Percentiles rank a stretch among this genome's conserved stretches.
These are phyloP conservation scores for Stegana nigrithorax DNA, from an alignment of 2,888 invertebrate species.

Conservation along the genomic window DNA sequence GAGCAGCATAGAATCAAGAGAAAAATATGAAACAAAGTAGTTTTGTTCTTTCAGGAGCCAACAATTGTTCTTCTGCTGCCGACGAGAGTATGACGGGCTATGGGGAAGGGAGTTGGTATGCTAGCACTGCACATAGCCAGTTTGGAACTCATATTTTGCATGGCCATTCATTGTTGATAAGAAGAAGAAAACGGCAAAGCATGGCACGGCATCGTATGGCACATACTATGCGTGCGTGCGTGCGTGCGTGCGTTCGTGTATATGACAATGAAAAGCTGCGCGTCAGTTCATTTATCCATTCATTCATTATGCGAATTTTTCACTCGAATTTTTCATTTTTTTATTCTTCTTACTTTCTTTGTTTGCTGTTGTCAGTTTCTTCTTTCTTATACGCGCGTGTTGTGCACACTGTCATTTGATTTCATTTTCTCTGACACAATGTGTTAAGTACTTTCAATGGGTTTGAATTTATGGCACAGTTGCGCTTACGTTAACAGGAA, in stretches of 20 bases:
- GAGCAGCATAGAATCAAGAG: neutral
- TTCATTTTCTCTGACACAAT: neutral
- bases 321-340: too few species aligned
- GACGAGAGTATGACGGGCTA: neutral
- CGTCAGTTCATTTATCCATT: neutral
- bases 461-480: too few species aligned
- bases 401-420: constrained; percentile 10
- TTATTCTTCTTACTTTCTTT: too few species aligned
- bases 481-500: too few species aligned
- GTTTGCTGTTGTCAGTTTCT: neutral
- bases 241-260: constrained; percentile 27
- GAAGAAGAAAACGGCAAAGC: too few species aligned
- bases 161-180: constrained; percentile 19
- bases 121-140: neutral
- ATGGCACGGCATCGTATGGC: too few species aligned
- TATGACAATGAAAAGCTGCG: constrained; percentile 35
- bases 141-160: constrained; percentile 14
- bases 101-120: neutral
- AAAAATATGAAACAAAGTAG: neutral
- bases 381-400: too few species aligned
- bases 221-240: too few species aligned
- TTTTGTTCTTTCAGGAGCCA: neutral
- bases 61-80: constrained; percentile 5
- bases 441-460: neutral
- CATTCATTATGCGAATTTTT: constrained; percentile 8